Evolutionary conservation across 37 sponge, comb jelly and placozoan species (phyloP).

Genomic region (Chondrosia reniformis): DNA sequence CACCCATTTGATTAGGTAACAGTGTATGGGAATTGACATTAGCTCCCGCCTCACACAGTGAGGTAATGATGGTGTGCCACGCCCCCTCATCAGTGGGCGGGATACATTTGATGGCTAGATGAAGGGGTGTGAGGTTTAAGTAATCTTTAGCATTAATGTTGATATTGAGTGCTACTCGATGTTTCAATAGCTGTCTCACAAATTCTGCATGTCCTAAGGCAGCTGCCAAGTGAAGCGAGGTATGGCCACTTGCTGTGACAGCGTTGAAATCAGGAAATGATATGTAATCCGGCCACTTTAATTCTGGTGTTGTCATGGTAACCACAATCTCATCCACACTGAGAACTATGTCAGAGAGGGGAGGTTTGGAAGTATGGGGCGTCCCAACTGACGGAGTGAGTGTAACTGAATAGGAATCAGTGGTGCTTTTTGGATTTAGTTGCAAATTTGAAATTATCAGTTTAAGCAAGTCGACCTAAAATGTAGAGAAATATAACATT

Average conservation of each 20-base stretch:
- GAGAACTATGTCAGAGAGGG: too few species aligned
- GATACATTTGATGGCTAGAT: constrained; percentile 42
- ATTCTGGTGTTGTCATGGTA: too few species aligned
- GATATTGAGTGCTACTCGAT: constrained; percentile 20
- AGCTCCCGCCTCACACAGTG: constrained; percentile 41
- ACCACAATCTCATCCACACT: too few species aligned
- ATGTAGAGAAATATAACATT: too few species aligned
- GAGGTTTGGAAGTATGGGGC: too few species aligned
- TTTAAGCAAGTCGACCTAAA: too few species aligned
- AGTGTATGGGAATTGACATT: constrained; percentile 31
- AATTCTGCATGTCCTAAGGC: constrained; percentile 34
- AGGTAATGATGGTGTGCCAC: background rate
- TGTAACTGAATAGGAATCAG: too few species aligned
- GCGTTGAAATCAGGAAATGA: constrained; percentile 26
- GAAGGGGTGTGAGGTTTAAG: constrained; percentile 63
- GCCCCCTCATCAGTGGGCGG: background rate
- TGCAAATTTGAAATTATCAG: too few species aligned
- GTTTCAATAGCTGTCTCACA: constrained; percentile 20
- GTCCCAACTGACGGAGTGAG: too few species aligned
- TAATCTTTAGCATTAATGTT: constrained; percentile 16
- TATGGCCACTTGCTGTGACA: constrained; percentile 53
- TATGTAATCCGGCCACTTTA: too few species aligned
- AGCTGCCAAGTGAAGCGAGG: constrained; percentile 59
- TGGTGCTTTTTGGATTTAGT: too few species aligned
- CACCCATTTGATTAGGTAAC: background rate